These are phyloP conservation scores for Chelmon rostratus DNA, from an alignment of 2,797 vertebrate genomes.

Conservation along the genomic window DNA sequence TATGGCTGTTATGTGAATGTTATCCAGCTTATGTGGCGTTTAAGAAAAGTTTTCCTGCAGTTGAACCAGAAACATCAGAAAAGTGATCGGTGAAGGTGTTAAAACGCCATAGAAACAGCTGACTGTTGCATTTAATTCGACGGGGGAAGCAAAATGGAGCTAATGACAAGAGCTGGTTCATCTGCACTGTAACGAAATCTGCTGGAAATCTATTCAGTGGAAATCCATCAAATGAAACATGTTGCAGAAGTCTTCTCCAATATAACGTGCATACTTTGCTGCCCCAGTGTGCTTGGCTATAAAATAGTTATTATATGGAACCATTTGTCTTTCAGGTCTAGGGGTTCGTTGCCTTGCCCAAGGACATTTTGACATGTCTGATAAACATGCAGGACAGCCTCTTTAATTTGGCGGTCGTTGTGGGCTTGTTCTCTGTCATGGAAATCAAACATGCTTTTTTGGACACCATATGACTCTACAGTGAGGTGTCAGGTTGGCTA, in stretches of 20 bases:
- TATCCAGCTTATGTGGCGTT: slow-evolving; percentile 7
- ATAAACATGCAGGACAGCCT: neutral
- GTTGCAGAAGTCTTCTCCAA: neutral
- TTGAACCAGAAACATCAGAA: neutral
- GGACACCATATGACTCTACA: neutral
- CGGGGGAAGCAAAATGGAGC: neutral
- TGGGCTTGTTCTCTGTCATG: neutral
- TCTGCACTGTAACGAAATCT: neutral
- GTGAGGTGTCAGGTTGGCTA: neutral
- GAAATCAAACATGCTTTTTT: neutral
- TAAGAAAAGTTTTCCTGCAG: slow-evolving; percentile 12
- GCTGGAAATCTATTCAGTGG: neutral
- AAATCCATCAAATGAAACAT: neutral
- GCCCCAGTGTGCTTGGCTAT: neutral
- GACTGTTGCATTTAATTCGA: neutral
- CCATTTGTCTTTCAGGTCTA: neutral
- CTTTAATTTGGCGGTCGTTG: neutral
- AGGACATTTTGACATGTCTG: neutral
- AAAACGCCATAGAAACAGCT: neutral
- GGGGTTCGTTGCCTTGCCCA: neutral
- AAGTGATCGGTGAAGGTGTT: neutral
- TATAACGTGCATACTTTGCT: too few relatives aligned
- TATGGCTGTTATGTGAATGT: slow-evolving; percentile 9
- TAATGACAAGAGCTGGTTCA: neutral
- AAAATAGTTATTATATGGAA: neutral